Conservation (phyloP, 1,140 invertebrate genomes). For the Hypothenemus hampei region DNA sequence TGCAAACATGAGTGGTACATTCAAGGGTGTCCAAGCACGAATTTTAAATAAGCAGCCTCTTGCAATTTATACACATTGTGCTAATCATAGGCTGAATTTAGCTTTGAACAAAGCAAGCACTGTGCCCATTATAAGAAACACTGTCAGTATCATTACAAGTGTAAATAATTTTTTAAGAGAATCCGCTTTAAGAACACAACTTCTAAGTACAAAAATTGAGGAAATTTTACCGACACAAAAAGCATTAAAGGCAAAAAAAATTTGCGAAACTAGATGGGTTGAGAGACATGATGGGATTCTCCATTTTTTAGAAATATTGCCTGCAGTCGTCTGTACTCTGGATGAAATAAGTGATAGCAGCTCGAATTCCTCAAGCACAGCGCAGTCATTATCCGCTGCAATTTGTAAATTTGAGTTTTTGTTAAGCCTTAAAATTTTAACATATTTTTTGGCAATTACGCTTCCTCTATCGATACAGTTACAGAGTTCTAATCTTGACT, state of each 20-base stretch:
- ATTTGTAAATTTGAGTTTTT: not conserved
- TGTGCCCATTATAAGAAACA: not conserved
- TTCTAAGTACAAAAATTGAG: not conserved
- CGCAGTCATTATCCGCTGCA: not conserved
- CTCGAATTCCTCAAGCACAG: not conserved
- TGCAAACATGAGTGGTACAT: not conserved
- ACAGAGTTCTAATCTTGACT: too few relatives aligned
- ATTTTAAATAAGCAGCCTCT: not conserved
- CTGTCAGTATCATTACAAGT: not conserved
- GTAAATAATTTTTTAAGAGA: not conserved
- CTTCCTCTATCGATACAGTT: too few relatives aligned
- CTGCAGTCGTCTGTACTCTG: not conserved
- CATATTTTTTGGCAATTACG: too few relatives aligned
- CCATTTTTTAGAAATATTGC: not conserved
- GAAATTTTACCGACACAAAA: too few relatives aligned
- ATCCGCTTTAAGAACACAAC: not conserved
- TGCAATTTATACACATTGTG: not conserved
- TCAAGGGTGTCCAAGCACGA: not conserved
- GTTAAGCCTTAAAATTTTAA: not conserved
- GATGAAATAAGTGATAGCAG: not conserved
- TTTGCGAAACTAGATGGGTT: slow-evolving; percentile 3
- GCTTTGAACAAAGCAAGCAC: not conserved
- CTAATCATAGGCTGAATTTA: not conserved
- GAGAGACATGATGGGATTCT: not conserved
- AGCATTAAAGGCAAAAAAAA: too few relatives aligned